Conservation (phyloP, 2,797 vertebrate genomes). For the Sphaeramia orbicularis region DNA sequence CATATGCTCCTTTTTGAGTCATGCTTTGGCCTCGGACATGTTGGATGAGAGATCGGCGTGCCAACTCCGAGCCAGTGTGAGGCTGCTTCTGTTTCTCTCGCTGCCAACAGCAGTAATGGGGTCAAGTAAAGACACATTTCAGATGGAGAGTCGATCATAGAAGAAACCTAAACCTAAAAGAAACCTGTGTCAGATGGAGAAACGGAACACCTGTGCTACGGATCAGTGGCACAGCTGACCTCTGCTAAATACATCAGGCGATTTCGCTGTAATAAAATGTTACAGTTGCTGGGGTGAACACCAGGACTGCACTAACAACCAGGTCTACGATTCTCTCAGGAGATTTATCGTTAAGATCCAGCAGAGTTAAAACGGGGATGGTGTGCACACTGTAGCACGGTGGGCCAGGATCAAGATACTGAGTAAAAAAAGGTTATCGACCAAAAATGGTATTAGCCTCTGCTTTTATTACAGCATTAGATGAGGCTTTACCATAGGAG, state of each 20-base stretch:
- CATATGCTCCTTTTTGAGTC: slow-evolving; percentile 59
- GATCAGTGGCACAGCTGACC: slow-evolving; percentile 53
- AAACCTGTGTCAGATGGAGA: slow-evolving; percentile 39
- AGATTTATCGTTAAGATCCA: slow-evolving; percentile 29
- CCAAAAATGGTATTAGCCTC: not conserved
- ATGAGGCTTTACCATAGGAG: not conserved
- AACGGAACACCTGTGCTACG: slow-evolving; percentile 50
- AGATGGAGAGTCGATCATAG: slow-evolving; percentile 54
- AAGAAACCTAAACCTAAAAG: slow-evolving; percentile 46
- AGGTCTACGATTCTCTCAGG: slow-evolving; percentile 12
- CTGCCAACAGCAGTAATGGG: slow-evolving; percentile 53
- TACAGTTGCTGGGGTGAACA: slow-evolving; percentile 43
- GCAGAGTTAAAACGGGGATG: slow-evolving; percentile 9
- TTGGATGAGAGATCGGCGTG: slow-evolving; percentile 44
- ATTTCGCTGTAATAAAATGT: slow-evolving; percentile 51
- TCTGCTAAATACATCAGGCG: slow-evolving; percentile 50
- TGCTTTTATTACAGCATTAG: slow-evolving; percentile 5
- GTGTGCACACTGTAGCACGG: not conserved
- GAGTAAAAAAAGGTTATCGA: not conserved
- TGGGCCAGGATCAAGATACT: slow-evolving; percentile 5
- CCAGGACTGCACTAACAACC: slow-evolving; percentile 24
- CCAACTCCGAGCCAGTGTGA: slow-evolving; percentile 58
- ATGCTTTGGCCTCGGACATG: slow-evolving; percentile 55
- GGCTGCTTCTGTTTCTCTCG: slow-evolving; percentile 65
- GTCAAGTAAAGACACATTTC: slow-evolving; percentile 68